Evolutionary conservation across 2,797 vertebrate genomes (phyloP).

Genomic region (Propithecus perrieri): DNA sequence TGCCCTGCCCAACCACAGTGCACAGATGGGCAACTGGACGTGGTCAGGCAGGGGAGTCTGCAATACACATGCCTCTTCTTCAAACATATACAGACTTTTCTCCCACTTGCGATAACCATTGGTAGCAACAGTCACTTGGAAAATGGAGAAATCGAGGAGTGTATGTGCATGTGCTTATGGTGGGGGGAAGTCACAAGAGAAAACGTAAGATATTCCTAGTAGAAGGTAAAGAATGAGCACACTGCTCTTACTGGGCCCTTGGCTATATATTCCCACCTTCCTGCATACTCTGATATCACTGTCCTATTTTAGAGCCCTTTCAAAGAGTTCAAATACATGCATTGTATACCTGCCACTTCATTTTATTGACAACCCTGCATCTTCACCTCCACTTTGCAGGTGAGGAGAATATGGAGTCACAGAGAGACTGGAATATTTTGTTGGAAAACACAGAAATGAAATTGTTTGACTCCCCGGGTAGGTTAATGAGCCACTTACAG

Average conservation of each 20-base stretch:
- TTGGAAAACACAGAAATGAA: not conserved
- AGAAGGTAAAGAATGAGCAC: not conserved
- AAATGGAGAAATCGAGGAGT: not conserved
- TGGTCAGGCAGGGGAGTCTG: not conserved
- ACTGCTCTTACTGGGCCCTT: not conserved
- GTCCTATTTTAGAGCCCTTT: not conserved
- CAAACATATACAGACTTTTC: not conserved
- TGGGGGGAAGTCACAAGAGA: not conserved
- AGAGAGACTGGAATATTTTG: not conserved
- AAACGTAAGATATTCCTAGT: not conserved
- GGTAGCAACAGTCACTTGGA: not conserved
- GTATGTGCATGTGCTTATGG: not conserved
- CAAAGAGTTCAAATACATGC: not conserved
- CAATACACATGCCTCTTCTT: not conserved
- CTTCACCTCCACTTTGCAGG: not conserved
- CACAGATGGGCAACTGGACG: not conserved
- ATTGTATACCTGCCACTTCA: not conserved
- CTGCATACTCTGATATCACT: too few species aligned
- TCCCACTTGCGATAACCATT: not conserved
- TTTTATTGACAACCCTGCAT: not conserved
- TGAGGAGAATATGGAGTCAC: not conserved
- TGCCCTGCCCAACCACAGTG: too few species aligned
- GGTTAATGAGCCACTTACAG: not conserved
- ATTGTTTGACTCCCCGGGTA: not conserved
- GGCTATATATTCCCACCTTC: not conserved